Base-by-base conservation (phyloP, 2,797 vertebrate genomes). In the Lindbergichthys nudifrons region DNA sequence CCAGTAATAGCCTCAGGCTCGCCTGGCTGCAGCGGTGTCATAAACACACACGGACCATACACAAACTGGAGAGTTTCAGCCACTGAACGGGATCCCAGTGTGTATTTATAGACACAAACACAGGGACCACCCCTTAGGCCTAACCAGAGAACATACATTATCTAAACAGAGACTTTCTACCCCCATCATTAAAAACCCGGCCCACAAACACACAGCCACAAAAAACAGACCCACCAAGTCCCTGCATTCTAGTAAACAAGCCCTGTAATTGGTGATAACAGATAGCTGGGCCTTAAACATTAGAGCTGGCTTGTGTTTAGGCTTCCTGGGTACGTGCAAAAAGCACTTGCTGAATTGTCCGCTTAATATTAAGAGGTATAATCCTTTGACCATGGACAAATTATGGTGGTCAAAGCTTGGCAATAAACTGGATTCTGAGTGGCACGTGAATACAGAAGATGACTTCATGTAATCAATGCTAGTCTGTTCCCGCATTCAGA, bases 1-100 rank as follows among this genome's bases (percentile, higher is more conserved):
- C 90, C 93, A 92, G 89, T 93, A 95, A 93, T 93, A 94, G 94
- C 92, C 88, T 88, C 72, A 80, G 76, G 92, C 87, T 92, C 61
- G 84, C 86, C 88, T 84, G 89, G 75, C 83, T 87, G 75, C 81
- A 85, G 85, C 50, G 16, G 83, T 72, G 69, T 87, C 81, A 85
- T 62, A 32, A 80, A 80, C 56, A 82, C 61, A 4, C 81, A 67
- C 76, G 75, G 79, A 83, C 67, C 43, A 75, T 51, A 75, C 62
- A 61, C 77, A 75, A 70, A 79, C 58, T 54, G 15, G 65, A 30
- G 61, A 66, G 84, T 83, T 75, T 71, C 52, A 46, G 77, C 87
- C 81, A 81, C 63, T 81, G 82, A 93, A 89, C 87, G 91, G 90
- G 88, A 93, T 90, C 89, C 80, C 75, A 81, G 53, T 65, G 83